Conservation (phyloP, 1,140 invertebrate genomes). For the Drosophila micromelanica region DNA sequence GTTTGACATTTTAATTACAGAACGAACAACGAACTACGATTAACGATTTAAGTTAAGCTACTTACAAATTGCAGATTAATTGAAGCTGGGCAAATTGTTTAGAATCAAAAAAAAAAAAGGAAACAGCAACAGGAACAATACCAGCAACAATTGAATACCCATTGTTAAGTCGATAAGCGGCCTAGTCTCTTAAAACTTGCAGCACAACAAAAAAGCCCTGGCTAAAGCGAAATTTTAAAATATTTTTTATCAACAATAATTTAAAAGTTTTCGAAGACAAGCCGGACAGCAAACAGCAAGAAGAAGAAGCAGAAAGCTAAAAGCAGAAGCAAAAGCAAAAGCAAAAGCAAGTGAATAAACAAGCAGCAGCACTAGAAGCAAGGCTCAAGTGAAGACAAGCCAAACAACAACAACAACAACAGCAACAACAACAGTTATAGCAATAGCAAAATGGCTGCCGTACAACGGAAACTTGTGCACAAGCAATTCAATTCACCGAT, state of each 20-base stretch:
- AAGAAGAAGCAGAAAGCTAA: conserved; percentile 15
- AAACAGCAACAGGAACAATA: conserved; percentile 32
- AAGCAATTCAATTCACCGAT: conserved; percentile 96
- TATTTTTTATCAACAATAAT: conserved; percentile 80
- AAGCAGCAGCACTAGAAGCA: conserved; percentile 20
- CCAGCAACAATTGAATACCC: conserved; percentile 25
- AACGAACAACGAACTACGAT: conserved; percentile 78
- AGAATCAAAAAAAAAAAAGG: conserved; percentile 36
- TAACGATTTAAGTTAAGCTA: conserved; percentile 76
- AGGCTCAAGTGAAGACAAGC: conserved; percentile 39
- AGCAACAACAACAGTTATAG: conserved; percentile 13
- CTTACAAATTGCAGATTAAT: conserved; percentile 33
- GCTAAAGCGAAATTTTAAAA: conserved; percentile 52
- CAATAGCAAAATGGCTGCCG: conserved; percentile 85
- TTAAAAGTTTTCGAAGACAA: conserved; percentile 73
- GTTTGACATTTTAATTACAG: conserved; percentile 64
- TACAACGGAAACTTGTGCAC: conserved; percentile 89
- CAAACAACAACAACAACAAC: conserved; percentile 21
- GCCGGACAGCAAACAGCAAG: conserved; percentile 24
- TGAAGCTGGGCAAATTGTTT: conserved; percentile 65
- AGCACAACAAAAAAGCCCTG: background rate
- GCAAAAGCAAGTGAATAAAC: conserved; percentile 2
- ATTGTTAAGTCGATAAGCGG: conserved; percentile 55
- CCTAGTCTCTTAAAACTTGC: conserved; percentile 21
- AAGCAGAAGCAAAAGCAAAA: conserved; percentile 26